Evolutionary conservation across 2,888 invertebrate species (phyloP).

Genomic region (Vannuccia rotundouncinata): DNA sequence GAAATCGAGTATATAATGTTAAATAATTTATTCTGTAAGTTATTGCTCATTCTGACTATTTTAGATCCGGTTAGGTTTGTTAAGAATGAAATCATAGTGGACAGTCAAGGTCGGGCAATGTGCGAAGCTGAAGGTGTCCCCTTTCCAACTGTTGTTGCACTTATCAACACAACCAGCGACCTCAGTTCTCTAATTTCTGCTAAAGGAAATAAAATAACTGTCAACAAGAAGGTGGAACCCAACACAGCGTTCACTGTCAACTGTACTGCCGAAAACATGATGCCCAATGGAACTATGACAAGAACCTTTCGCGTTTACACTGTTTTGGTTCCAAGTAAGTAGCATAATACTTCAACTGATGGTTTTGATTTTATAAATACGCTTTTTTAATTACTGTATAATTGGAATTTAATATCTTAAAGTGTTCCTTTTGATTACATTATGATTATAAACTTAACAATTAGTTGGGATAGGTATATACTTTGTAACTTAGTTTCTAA

Average conservation of each 20-base stretch:
- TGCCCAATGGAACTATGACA: neutral
- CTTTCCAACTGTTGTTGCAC: neutral
- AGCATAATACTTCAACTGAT: too few species aligned
- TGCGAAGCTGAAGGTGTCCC: neutral
- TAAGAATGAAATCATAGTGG: neutral
- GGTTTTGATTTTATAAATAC: too few species aligned
- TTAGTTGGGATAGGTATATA: too few species aligned
- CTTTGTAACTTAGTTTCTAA: too few species aligned
- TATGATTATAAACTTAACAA: too few species aligned
- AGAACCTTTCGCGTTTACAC: neutral
- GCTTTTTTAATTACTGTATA: too few species aligned
- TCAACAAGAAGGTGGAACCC: neutral
- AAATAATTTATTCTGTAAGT: too few species aligned
- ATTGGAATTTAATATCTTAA: too few species aligned
- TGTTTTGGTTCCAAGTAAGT: neutral
- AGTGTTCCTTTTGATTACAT: too few species aligned
- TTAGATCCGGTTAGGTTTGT: neutral
- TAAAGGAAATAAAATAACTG: neutral
- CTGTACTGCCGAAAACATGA: neutral
- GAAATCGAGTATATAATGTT: too few species aligned
- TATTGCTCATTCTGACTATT: neutral
- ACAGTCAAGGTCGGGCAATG: neutral
- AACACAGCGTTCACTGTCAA: neutral
- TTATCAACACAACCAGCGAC: neutral
- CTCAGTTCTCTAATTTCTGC: neutral